These are phyloP conservation scores for Coleophora flavipennella DNA, from an alignment of 2,888 invertebrate species.

Conservation along the genomic window DNA sequence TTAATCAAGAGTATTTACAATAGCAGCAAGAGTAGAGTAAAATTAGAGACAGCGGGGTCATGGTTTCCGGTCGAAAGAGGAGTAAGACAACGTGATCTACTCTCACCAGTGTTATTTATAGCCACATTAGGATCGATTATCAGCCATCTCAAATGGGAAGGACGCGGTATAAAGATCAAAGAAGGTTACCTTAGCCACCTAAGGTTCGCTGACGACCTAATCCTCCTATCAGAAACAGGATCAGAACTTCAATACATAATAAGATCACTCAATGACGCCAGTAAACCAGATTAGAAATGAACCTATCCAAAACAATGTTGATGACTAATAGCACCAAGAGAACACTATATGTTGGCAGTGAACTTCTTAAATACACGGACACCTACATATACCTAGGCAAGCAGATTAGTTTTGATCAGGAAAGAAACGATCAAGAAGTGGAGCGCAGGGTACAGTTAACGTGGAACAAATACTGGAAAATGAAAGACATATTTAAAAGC, in stretches of 20 bases:
- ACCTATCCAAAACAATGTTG: constrained; percentile 11
- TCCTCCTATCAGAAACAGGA: constrained; percentile 4
- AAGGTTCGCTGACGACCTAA: constrained; percentile 6
- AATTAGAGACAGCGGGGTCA: constrained; percentile 4
- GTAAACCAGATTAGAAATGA: constrained; percentile 9
- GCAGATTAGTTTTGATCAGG: constrained; percentile 2
- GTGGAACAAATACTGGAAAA: constrained; percentile 11
- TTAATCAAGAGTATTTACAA: constrained; percentile 11
- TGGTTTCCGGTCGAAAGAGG: constrained; percentile 8
- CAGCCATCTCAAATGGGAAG: constrained; percentile 5
- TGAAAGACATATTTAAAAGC: constrained; percentile 16
- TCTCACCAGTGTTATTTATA: constrained; percentile 8
- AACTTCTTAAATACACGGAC: constrained; percentile 3
- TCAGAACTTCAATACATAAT: constrained; percentile 7
- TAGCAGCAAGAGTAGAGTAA: constrained; percentile 6
- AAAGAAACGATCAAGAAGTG: constrained; percentile 2
- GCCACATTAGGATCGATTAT: constrained; percentile 6
- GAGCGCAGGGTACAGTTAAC: constrained; percentile 2
- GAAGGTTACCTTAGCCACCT: constrained; percentile 6
- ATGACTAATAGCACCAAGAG: constrained; percentile 10
- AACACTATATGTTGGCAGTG: constrained; percentile 1
- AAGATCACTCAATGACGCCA: constrained; percentile 7
- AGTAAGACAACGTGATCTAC: constrained; percentile 10
- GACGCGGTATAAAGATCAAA: constrained; percentile 2
- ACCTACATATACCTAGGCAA: constrained; percentile 7